phyloP scores from a whole-genome alignment of 2,888 invertebrate species.

The Nebria brevicollis region DNA sequence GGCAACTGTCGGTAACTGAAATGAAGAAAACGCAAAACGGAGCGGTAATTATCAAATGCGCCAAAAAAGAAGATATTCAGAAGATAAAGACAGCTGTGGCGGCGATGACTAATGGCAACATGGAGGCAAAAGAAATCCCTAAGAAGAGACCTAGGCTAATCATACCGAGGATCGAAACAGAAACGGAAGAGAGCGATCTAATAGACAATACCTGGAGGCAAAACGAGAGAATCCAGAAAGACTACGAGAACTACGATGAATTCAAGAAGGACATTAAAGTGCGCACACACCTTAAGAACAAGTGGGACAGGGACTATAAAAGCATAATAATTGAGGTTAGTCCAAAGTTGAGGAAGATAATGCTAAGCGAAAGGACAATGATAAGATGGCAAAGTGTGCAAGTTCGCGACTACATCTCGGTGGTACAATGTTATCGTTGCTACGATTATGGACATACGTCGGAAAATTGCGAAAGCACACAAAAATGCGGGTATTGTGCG shows the following conservation, averaged over 20 bases:
- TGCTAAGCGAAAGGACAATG: background rate
- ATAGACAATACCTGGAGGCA: background rate
- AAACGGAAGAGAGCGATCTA: background rate
- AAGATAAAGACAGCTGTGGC: too few relatives aligned
- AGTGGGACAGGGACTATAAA: background rate
- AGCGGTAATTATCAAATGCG: too few relatives aligned
- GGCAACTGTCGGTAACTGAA: too few relatives aligned
- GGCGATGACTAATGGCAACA: too few relatives aligned
- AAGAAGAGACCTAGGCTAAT: background rate
- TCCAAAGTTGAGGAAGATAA: background rate
- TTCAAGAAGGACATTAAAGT: background rate
- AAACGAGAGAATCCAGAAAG: background rate
- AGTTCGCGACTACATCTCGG: background rate
- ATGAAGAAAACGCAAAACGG: too few relatives aligned
- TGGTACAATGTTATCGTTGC: background rate
- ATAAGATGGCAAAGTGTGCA: background rate
- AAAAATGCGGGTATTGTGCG: too few relatives aligned
- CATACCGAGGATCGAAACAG: background rate
- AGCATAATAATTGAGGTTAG: background rate
- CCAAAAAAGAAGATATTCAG: too few relatives aligned
- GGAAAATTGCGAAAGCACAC: too few relatives aligned
- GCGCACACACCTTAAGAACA: background rate
- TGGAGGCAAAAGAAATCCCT: too few relatives aligned
- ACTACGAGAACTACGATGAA: background rate
- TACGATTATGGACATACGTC: background rate